Base-by-base conservation (phyloP, 2,113 vertebrate species). In the Chelonoidis abingdonii region DNA sequence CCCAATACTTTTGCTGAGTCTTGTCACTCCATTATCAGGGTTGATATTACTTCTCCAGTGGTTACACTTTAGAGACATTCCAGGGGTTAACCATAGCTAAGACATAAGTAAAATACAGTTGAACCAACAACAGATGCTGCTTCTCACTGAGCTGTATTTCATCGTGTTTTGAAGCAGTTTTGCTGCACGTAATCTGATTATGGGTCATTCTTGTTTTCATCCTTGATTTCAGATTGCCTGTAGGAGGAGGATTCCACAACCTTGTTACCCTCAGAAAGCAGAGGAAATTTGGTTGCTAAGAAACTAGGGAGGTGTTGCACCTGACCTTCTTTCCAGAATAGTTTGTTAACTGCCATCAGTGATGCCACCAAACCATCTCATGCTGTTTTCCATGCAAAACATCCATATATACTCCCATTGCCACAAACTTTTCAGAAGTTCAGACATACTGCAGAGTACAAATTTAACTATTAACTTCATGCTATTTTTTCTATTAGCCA, bases 271-370 rank as follows among this genome's bases (percentile, higher is more conserved):
- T 89, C 89, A 96, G 82, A 98, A 97, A 96, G 96, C 92, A 92
- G 85, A 96, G 95, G 93, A 96, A 97, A 96, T 93, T 80, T 92
- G 35, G 98, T 98, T 98, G 98, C 98, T 98, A 98, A 96, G 98
- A 98, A 95, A 98, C 97, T 86, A 81, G 90, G 91, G 92, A 85
- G 86, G 57, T 80, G 89, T 94, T 97, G 84, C 91, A 93, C 93
- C 81, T 69, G 69, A 84, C 90, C 81, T 86, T 96, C 65, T 94
- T 95, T 95, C 59, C 75, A 95, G 85, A 96, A 56, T 76, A 90
- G 80, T 96, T 96, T 96, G 87, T 92, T 87, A 93, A 94, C 93
- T 97, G 89, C 38, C 79, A 41, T 84, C 72, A 27, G 35, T 90
- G 93, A 93, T 50, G 96, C 90, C 44, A 88, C 38, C 92, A 93